phyloP scores from a whole-genome alignment of 92 coral and sea anemone genomes.

The Plumapathes pennacea region DNA sequence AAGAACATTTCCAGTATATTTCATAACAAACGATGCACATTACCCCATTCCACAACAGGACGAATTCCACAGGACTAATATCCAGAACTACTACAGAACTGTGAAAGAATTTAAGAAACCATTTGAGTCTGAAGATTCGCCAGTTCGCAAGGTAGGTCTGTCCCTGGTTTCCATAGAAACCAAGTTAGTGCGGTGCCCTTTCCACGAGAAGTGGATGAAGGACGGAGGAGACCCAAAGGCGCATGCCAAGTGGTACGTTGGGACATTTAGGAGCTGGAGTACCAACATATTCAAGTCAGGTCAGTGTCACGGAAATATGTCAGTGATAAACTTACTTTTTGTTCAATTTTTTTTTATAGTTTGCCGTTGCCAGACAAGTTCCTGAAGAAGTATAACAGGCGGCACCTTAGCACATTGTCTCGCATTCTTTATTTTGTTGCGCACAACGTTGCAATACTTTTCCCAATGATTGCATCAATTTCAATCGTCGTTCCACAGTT shows the following conservation, averaged over 20 bases:
- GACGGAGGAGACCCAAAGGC: constrained; percentile 62
- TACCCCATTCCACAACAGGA: constrained; percentile 35
- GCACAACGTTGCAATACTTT: too few relatives aligned
- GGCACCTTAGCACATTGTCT: too few relatives aligned
- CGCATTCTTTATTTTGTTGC: too few relatives aligned
- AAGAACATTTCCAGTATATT: too few relatives aligned
- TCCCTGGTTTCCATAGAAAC: constrained; percentile 69
- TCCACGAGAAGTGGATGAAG: constrained; percentile 45
- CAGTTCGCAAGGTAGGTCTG: constrained; percentile 67
- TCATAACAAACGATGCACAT: too few relatives aligned
- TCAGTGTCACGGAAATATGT: too few relatives aligned
- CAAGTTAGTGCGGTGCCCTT: constrained; percentile 53
- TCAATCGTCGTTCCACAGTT: too few relatives aligned
- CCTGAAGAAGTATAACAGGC: too few relatives aligned
- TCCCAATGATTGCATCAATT: too few relatives aligned
- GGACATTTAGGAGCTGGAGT: constrained; percentile 60
- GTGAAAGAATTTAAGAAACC: constrained; percentile 65
- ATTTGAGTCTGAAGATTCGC: constrained; percentile 34
- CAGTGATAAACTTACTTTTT: too few relatives aligned
- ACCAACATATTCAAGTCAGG: constrained; percentile 56
- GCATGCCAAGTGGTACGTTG: constrained; percentile 53
- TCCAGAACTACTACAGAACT: constrained; percentile 43
- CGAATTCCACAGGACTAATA: constrained; percentile 54
- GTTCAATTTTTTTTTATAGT: too few relatives aligned
- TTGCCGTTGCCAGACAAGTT: too few relatives aligned